These are phyloP conservation scores for Amphimallon solstitiale DNA, from an alignment of 2,888 invertebrate genomes.

Conservation along the genomic window DNA sequence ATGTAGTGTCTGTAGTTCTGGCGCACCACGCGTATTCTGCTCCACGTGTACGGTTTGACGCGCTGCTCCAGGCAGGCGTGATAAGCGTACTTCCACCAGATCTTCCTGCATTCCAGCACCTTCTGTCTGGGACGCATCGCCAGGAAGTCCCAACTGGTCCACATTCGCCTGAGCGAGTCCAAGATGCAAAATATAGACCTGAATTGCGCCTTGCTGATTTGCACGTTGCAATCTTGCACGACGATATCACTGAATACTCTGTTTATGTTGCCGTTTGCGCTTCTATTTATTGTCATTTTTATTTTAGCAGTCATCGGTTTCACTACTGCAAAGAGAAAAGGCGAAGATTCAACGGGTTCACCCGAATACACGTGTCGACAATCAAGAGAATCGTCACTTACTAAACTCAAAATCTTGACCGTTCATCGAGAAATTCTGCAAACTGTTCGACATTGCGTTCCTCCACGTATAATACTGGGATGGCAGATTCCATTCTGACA, in stretches of 20 bases:
- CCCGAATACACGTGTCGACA: too few relatives aligned
- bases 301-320: slow-evolving; percentile 83
- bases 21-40: slow-evolving; percentile 73
- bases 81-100: slow-evolving; percentile 83
- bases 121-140: slow-evolving; percentile 55
- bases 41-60: slow-evolving; percentile 80
- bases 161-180: slow-evolving; percentile 72
- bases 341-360: too few relatives aligned
- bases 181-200: slow-evolving; percentile 69
- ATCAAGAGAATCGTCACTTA: slow-evolving; percentile 65
- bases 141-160: slow-evolving; percentile 70
- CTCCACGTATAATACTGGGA: slow-evolving; percentile 78
- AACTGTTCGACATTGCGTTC: slow-evolving; percentile 77
- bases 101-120: slow-evolving; percentile 68
- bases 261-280: slow-evolving; percentile 66
- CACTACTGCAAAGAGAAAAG: slow-evolving; percentile 68
- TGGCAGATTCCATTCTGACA: slow-evolving; percentile 66
- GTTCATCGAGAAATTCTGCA: slow-evolving; percentile 81
- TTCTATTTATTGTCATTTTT: slow-evolving; percentile 75
- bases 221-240: slow-evolving; percentile 78
- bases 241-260: slow-evolving; percentile 76
- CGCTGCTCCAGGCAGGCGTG: slow-evolving; percentile 76
- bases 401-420: slow-evolving; percentile 83
- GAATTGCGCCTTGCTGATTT: slow-evolving; percentile 78
- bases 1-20: slow-evolving; percentile 76